These are phyloP conservation scores for Riptortus pedestris DNA, from an alignment of 1,140 invertebrate genomes.

Conservation along the genomic window DNA sequence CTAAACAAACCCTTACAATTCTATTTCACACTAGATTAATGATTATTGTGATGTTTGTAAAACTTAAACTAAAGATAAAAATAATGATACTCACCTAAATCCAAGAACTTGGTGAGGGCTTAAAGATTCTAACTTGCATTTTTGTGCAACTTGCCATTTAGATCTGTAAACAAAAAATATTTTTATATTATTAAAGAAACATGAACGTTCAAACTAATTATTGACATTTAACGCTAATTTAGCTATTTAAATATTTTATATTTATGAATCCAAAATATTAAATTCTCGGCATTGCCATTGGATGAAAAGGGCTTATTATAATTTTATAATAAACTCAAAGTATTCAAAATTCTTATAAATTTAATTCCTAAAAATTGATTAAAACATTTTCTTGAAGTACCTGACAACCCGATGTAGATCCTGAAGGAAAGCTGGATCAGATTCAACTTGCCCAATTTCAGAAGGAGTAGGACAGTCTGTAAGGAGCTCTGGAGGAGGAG, in stretches of 20 bases:
- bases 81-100: slow-evolving; percentile 44
- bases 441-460: slow-evolving; percentile 32
- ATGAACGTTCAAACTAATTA: background rate
- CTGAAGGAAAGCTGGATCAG: slow-evolving; percentile 64
- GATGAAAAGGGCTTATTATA: too few species aligned
- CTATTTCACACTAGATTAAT: too few species aligned
- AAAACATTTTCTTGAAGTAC: background rate
- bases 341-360: too few species aligned
- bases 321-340: too few species aligned
- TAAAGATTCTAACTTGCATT: slow-evolving; percentile 74
- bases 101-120: slow-evolving; percentile 84
- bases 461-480: slow-evolving; percentile 46
- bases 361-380: too few species aligned
- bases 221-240: too few species aligned
- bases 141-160: slow-evolving; percentile 87
- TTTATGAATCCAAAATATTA: too few species aligned
- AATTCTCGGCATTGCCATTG: too few species aligned
- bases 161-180: slow-evolving; percentile 3
- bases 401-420: slow-evolving; percentile 80
- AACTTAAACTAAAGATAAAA: background rate
- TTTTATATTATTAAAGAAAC: background rate
- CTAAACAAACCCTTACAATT: too few species aligned
- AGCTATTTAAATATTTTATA: too few species aligned
- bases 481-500: slow-evolving; percentile 61
- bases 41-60: too few species aligned